Base-by-base conservation (phyloP, 1,140 invertebrate genomes). In the Papilio glaucus region DNA sequence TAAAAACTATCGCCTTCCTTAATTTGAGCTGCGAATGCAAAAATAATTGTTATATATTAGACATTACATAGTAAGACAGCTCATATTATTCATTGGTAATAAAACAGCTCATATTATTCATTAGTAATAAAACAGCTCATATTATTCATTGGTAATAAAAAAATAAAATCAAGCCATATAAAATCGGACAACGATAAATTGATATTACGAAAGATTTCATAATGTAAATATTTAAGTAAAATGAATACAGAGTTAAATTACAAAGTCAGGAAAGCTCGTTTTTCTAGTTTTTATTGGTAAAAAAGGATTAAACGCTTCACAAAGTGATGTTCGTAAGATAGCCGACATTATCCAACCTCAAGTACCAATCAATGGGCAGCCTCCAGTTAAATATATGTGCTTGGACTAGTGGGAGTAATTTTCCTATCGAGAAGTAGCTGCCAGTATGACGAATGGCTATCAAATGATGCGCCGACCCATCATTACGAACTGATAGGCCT, bases 381-480 rank as follows among this genome's bases (percentile, higher is more conserved):
- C 29, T 24, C 61, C 5, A 37, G 62, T 65, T 21, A 18, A 38
- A 63, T 29, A 33, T 38, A 65, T 10, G 62, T 18, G 29, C 4
- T 3, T 2, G 37, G 5, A 18, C 18, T n/a, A 12, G 7, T 61
- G 33, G 29, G 29, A 61, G 60, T 37, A 65, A 65, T 65, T 65
- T 65, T 21, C 37, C n/a, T 33, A 18, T 39, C 62, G 8, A 62
- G 3, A 8, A 65, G 62, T 39, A 65, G 37, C 37, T 39, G 62
- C 9, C 12, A 12, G 15, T 39, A 21, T 41, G 37, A 65, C 37
- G 62, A 1, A 65, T 41, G 37, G 62, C 62, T 21, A 65, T 65
- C 62, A 38, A 65, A 65, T 65, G 62, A 65, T 9, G 13, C 9
- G 18, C n/a, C 15, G 33, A 65, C 37, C 62, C 29, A 18, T 65